Conservation (phyloP, 1,140 invertebrate genomes). For the Scylla paramamosain region DNA sequence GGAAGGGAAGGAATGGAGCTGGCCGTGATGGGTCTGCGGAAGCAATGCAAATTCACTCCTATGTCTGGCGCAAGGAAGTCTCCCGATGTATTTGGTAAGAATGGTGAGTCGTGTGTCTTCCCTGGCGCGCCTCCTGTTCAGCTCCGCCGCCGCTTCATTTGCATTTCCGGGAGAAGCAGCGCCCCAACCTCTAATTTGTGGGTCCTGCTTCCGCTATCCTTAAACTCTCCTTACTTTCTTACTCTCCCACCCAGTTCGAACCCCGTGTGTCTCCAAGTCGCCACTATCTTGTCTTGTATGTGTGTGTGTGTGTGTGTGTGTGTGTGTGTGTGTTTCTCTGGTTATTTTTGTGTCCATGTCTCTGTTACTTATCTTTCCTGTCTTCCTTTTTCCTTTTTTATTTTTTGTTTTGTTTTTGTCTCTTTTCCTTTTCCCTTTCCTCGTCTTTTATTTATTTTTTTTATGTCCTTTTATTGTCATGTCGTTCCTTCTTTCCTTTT, state of each 20-base stretch:
- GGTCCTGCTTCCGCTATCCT: neutral
- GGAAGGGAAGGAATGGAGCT: neutral
- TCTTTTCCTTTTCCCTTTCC: no score
- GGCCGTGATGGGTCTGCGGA: neutral
- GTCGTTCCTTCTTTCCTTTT: no score
- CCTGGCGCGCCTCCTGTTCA: neutral
- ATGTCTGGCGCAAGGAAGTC: neutral
- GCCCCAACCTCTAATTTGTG: neutral
- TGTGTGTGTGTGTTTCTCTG: no score
- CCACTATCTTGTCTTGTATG: no score
- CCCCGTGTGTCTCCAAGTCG: no score
- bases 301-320: no score
- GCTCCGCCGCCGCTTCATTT: neutral
- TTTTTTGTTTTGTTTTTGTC: neutral
- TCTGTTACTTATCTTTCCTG: no score
- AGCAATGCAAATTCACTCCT: conserved; percentile 11
- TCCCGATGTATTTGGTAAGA: neutral
- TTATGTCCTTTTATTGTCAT: no score
- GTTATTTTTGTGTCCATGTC: no score
- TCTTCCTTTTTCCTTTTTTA: no score
- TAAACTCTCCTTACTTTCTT: neutral
- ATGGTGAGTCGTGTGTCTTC: neutral
- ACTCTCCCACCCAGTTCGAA: neutral
- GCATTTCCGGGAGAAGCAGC: neutral
- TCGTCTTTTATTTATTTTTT: no score